Evolutionary conservation across 2,113 vertebrate species (phyloP), one percentile per base, ranked within the genome.

Genomic region (Ctenomys sociabilis): DNA sequence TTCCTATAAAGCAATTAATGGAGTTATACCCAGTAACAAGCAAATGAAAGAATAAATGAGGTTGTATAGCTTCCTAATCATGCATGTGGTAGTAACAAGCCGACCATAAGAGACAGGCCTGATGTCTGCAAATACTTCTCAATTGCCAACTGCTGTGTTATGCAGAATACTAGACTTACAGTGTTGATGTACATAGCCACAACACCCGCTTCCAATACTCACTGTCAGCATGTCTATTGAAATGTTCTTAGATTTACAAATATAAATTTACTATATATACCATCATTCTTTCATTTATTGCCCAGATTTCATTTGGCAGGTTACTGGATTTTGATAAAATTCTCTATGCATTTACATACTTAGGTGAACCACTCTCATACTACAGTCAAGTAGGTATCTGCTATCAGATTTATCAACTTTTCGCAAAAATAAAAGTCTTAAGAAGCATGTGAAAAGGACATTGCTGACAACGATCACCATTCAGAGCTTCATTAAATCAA

Each of bases 401-500:
- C 14, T 94, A 78, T 37, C 73, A 73, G 1, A 83, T 59, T 92
- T 97, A 91, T 90, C 35, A 84, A 87, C 28, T 81, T 85, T 92
- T 87, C 64, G 59, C 94, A 19, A 73, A 96, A 35, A 68, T 43
- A 75, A 91, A 97, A 68, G 2, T 59, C 35, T 57, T 72, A 90
- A 77, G 26, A 94, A 83, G 72, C 5, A 82, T 75, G 57, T 0
- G 59, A 49, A 26, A 81, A 96, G 12, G 95, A 72, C 0, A 73
- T 92, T 94, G 64, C 96, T 96, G 63, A 91, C 43, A 91, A 96
- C 92, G 77, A 97, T 91, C 66, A 82, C 86, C 88, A 96, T 73
- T 88, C 91, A 95, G 88, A 77, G 94, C 81, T 94, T 97, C 93
- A 98, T 88, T 97, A 94, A 97, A 91, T 64, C 64, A 89, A 82